These are phyloP conservation scores for Coracias cyanogaster DNA, from an alignment of 2,797 vertebrate species.

Conservation along the genomic window DNA sequence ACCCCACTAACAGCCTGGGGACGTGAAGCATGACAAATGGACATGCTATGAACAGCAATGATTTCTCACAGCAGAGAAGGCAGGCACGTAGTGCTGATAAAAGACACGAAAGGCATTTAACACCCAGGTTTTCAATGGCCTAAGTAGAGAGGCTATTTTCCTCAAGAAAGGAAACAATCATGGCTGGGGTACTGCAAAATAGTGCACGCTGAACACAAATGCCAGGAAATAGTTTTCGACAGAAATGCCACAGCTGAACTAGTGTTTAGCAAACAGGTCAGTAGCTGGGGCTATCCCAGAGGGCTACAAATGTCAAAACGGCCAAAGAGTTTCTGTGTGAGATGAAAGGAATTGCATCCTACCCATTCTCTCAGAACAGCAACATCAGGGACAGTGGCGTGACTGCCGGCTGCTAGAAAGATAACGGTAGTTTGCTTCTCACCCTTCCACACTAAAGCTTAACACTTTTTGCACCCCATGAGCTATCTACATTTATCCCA, in stretches of 20 bases:
- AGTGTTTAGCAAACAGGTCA: slow-evolving; percentile 65
- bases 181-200: neutral
- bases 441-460: neutral
- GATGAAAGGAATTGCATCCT: slow-evolving; percentile 28
- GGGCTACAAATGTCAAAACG: slow-evolving; percentile 28
- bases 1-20: neutral
- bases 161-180: slow-evolving; percentile 1
- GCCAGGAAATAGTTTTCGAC: slow-evolving; percentile 36
- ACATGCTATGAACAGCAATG: neutral
- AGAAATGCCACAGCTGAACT: slow-evolving; percentile 23
- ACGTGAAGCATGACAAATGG: neutral
- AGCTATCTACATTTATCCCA: neutral
- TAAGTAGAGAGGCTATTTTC: slow-evolving; percentile 8
- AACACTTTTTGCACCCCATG: neutral
- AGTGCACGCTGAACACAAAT: neutral
- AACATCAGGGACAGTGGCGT: neutral
- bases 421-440: neutral
- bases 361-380: neutral
- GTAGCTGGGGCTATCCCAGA: slow-evolving; percentile 22
- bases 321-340: slow-evolving; percentile 6
- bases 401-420: neutral
- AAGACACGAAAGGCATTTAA: neutral
- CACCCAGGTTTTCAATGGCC: neutral
- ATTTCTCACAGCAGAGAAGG: neutral
- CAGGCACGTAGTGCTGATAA: neutral